Percentiles rank a stretch among this genome's conserved stretches.
Conservation (phyloP, 2,888 invertebrate genomes). For the Caradrina clavipalpis region DNA sequence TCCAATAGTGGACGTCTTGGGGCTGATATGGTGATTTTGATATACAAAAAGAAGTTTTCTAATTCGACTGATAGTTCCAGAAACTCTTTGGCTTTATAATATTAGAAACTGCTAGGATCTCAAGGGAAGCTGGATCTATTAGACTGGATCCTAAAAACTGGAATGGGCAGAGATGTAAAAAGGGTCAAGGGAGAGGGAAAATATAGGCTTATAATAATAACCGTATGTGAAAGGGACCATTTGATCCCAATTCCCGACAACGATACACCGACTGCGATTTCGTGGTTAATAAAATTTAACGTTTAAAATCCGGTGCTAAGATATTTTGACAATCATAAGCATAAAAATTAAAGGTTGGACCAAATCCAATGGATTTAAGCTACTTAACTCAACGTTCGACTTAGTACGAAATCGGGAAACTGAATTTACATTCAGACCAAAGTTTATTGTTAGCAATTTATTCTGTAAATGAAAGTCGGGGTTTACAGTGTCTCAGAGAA, state of each 20-base stretch:
- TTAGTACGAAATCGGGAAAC: slow-evolving; percentile 16
- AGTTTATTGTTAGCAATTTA: slow-evolving; percentile 49
- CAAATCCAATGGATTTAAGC: slow-evolving; percentile 43
- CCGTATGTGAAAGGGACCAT: background rate
- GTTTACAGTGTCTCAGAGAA: slow-evolving; percentile 32
- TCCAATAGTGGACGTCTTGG: no score
- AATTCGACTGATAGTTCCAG: no score
- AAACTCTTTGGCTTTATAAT: no score
- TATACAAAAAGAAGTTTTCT: no score
- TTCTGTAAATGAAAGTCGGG: slow-evolving; percentile 49
- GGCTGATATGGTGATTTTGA: no score
- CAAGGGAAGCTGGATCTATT: no score
- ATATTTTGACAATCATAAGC: slow-evolving; percentile 17
- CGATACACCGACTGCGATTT: background rate
- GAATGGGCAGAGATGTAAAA: no score
- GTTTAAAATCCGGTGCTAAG: slow-evolving; percentile 21
- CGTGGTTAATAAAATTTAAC: background rate
- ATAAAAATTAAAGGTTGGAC: slow-evolving; percentile 43
- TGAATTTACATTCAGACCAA: slow-evolving; percentile 45
- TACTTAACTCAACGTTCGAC: slow-evolving; percentile 22
- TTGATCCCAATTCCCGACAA: background rate
- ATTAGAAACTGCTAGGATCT: no score
- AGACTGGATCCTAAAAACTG: no score
- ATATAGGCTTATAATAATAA: background rate
- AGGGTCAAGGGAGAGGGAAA: background rate